Conservation (phyloP, 2,113 vertebrate genomes). For the Hippocampus guttulatus region DNA sequence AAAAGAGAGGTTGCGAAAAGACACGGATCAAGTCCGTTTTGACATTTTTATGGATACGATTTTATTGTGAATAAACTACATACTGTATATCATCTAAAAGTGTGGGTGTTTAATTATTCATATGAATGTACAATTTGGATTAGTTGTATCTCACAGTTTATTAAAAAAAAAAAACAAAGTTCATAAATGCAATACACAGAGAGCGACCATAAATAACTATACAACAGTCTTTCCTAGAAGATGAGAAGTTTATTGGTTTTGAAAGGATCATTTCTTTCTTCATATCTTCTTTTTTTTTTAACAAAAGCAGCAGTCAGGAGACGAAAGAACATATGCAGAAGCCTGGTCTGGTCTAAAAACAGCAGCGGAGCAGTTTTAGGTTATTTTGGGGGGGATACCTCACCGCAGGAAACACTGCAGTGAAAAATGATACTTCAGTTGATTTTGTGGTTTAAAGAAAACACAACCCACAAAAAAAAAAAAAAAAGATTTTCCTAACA, state of each 20-base stretch:
- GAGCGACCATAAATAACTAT: no score
- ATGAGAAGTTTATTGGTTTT: slow-evolving; percentile 55
- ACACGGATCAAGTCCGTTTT: no score
- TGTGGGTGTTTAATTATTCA: no score
- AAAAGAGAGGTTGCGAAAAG: not conserved
- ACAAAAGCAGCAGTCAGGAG: slow-evolving; percentile 42
- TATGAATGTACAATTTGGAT: no score
- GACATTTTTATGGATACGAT: no score
- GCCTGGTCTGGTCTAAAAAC: slow-evolving; percentile 9
- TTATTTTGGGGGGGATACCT: slow-evolving; percentile 15
- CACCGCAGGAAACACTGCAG: slow-evolving; percentile 5
- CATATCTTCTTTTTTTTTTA: slow-evolving; percentile 9
- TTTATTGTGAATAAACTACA: no score
- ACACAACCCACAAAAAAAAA: slow-evolving; percentile 15
- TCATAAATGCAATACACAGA: no score
- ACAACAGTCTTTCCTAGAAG: slow-evolving; percentile 13
- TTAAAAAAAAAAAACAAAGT: no score
- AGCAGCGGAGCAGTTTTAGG: slow-evolving; percentile 7
- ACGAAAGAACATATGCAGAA: not conserved
- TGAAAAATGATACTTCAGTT: slow-evolving; percentile 16
- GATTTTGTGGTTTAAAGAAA: slow-evolving; percentile 8
- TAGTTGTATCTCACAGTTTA: no score
- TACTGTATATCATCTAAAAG: no score
- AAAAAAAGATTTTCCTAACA: slow-evolving; percentile 1
- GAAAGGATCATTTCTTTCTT: slow-evolving; percentile 13